A percentile compares a stretch with the other conserved stretches of the same genome.
These are phyloP conservation scores for Hyles vespertilio DNA, from an alignment of 1,140 invertebrate species.

Conservation along the genomic window DNA sequence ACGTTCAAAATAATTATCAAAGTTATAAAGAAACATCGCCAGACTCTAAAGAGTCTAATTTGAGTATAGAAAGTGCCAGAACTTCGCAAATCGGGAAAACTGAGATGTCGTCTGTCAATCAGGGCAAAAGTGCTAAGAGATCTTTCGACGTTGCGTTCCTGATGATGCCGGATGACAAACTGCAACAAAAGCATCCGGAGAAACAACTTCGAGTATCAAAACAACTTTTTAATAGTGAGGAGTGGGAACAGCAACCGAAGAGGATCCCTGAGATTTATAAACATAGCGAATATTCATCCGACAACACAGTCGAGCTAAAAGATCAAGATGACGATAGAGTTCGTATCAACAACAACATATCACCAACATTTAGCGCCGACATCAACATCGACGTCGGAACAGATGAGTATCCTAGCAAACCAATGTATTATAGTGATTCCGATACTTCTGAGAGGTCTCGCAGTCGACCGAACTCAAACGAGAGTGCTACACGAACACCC, in stretches of 20 bases:
- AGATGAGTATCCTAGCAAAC: conserved; percentile 71
- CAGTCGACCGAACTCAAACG: conserved; percentile 70
- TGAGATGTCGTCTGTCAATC: conserved; percentile 59
- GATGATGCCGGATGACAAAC: conserved; percentile 89
- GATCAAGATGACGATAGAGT: conserved; percentile 66
- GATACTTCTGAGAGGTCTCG: conserved; percentile 70
- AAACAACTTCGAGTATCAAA: conserved; percentile 77
- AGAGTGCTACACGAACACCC: conserved; percentile 64
- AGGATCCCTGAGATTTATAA: conserved; percentile 60
- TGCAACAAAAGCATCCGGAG: conserved; percentile 81
- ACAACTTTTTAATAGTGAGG: conserved; percentile 64
- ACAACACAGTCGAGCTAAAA: conserved; percentile 53
- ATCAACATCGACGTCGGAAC: conserved; percentile 76
- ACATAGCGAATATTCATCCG: conserved; percentile 59
- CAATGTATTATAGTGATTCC: conserved; percentile 70
- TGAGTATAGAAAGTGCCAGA: conserved; percentile 65
- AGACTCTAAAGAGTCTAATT: conserved; percentile 57
- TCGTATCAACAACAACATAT: conserved; percentile 67
- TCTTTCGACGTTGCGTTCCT: conserved; percentile 93
- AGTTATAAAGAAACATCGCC: conserved; percentile 68
- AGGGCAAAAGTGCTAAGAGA: conserved; percentile 78
- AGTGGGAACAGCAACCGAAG: conserved; percentile 62
- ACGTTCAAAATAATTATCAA: conserved; percentile 74
- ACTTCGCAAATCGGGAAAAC: conserved; percentile 47
- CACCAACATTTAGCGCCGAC: conserved; percentile 66